A percentile compares a stretch with the other conserved stretches of the same genome.
These are phyloP conservation scores for Idris sp. DNA, from an alignment of 1,140 invertebrate genomes.

Conservation along the genomic window DNA sequence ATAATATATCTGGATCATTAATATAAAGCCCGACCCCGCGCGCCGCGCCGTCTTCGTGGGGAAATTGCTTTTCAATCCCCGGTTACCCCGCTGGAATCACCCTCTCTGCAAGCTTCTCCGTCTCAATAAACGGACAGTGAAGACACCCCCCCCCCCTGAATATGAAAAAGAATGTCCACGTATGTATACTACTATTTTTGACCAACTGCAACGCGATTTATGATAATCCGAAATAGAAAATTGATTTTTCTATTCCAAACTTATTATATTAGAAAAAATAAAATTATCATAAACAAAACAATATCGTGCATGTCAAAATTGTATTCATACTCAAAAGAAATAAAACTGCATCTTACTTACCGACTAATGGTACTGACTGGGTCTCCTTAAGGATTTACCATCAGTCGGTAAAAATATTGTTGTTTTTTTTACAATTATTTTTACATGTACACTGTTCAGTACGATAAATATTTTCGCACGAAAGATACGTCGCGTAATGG, in stretches of 20 bases:
- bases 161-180: conserved; percentile 56
- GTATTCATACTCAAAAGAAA: too few species aligned
- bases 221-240: conserved; percentile 58
- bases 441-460: background rate
- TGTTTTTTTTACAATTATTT: too few species aligned
- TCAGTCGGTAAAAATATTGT: conserved; percentile 18
- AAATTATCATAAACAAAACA: conserved; percentile 35
- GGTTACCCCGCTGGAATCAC: conserved; percentile 61
- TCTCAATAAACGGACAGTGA: conserved; percentile 29
- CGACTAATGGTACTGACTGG: too few species aligned
- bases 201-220: conserved; percentile 52
- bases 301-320: too few species aligned
- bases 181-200: conserved; percentile 55
- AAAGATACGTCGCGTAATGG: conserved; percentile 43
- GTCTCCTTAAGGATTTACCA: conserved; percentile 8
- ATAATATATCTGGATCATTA: conserved; percentile 80
- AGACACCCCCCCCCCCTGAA: too few species aligned
- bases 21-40: conserved; percentile 76
- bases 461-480: conserved; percentile 38
- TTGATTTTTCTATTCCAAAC: conserved; percentile 48
- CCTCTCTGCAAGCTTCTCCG: conserved; percentile 52
- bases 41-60: conserved; percentile 74
- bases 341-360: too few species aligned
- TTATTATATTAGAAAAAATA: conserved; percentile 38
- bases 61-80: conserved; percentile 80